Conservation (phyloP, 2,888 invertebrate species). For the Norana najaformis region DNA sequence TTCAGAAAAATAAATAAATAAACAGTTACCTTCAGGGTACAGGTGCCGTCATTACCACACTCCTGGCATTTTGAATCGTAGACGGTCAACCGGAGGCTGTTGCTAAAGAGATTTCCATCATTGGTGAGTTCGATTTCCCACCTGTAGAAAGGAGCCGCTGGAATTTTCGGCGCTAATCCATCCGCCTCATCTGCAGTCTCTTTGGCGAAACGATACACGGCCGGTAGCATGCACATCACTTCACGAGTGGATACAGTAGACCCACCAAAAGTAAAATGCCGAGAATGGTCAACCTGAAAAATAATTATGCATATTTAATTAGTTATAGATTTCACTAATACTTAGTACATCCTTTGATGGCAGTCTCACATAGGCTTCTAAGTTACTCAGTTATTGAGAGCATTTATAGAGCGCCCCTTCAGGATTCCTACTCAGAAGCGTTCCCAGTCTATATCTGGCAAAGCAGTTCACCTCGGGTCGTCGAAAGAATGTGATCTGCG, state of each 20-base stretch:
- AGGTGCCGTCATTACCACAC: neutral
- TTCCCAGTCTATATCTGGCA: too few species aligned
- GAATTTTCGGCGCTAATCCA: neutral
- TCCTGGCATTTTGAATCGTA: slow-evolving; percentile 8
- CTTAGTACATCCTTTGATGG: neutral
- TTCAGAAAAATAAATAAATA: neutral
- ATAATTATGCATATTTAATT: too few species aligned
- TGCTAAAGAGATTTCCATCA: neutral
- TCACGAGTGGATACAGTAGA: neutral
- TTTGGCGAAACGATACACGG: neutral
- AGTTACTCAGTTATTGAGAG: too few species aligned
- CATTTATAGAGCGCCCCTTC: too few species aligned
- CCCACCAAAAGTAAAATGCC: neutral
- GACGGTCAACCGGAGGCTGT: neutral
- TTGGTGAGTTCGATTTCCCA: neutral
- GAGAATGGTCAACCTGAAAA: neutral
- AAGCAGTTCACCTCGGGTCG: too few species aligned
- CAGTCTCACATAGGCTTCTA: neutral
- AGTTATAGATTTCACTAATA: neutral
- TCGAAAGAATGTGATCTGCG: too few species aligned
- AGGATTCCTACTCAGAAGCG: too few species aligned
- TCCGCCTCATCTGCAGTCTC: neutral
- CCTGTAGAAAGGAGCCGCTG: neutral
- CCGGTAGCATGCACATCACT: neutral
- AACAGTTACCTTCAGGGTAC: neutral